Evolutionary conservation across 1,140 invertebrate genomes (phyloP), one percentile per base, ranked within the genome.

Genomic region (Diachasmimorpha longicaudata): DNA sequence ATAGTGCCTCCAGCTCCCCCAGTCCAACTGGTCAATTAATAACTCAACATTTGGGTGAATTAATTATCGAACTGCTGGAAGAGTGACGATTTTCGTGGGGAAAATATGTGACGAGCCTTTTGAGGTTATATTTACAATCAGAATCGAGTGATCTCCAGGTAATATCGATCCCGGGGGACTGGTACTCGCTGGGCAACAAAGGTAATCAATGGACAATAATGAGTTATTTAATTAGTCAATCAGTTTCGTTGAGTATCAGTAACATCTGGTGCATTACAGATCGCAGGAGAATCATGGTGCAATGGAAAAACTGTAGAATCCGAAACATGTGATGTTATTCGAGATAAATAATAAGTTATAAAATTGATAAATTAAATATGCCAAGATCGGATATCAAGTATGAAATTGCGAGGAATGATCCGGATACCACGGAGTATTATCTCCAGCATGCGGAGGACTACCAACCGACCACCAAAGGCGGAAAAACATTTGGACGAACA

Each of bases 321-420:
- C 2, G 21, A 23, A 16, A 58, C 4, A 14, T 52, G 63, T 72
- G 37, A 25, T 44, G 63, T 70, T 77, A 58, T 74, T 74, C 31
- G 52, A 9, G 6, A 39, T 21, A 69, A 70, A 31, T 70, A 67
- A 68, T 36, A 11, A 14, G n/a, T 4, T 63, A 42, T 63, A 46
- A 67, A 67, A 44, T n/a, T 19, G 11, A 58, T 13, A 23, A 36
- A 48, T 71, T 36, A 46, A 74, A 79, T 67, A 78, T 89, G 88
- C 84, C 87, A 81, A 88, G 85, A 70, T 84, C 82, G 63, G 85
- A 87, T 75, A 80, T 89, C 48, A 89, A 88, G 66, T 89, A 89
- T 84, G 83, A 89, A 85, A 85, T 88, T 52, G 85, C 86, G 0
- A 84, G 81, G 71, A 79, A 86, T 72, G 83, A 88, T 48, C 79